These are phyloP conservation scores for Coryphaenoides rupestris DNA, from an alignment of 2,113 vertebrate species.

Conservation along the genomic window DNA sequence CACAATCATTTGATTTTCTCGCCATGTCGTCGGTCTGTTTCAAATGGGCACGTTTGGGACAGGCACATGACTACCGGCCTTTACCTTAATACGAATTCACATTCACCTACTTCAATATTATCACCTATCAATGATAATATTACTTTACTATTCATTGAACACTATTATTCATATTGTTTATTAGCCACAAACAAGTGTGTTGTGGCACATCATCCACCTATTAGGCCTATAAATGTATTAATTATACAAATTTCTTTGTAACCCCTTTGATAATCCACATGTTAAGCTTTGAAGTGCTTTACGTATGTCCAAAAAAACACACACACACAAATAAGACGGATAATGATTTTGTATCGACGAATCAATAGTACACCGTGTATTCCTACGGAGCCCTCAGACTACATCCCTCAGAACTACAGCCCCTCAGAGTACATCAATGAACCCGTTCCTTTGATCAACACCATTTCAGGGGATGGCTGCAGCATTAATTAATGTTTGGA, in stretches of 20 bases:
- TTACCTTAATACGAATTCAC: too few species aligned
- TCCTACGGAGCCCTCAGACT: slow-evolving; percentile 56
- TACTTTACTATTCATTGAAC: background rate
- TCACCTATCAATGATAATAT: background rate
- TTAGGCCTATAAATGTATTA: too few species aligned
- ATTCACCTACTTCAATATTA: too few species aligned
- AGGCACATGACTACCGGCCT: too few species aligned
- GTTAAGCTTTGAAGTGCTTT: slow-evolving; percentile 6
- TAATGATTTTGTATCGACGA: slow-evolving; percentile 38
- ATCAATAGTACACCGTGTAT: slow-evolving; percentile 64
- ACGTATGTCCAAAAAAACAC: slow-evolving; percentile 32
- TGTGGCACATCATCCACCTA: too few species aligned
- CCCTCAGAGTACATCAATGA: slow-evolving; percentile 58
- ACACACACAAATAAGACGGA: slow-evolving; percentile 38
- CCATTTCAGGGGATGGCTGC: slow-evolving; percentile 43
- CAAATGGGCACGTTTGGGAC: too few species aligned
- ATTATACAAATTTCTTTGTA: too few species aligned
- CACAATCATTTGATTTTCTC: too few species aligned
- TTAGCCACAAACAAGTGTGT: too few species aligned
- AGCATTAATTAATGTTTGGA: slow-evolving; percentile 54
- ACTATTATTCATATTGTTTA: background rate
- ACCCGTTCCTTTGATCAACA: slow-evolving; percentile 70
- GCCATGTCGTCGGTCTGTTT: too few species aligned
- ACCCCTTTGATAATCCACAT: slow-evolving; percentile 3
- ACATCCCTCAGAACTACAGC: slow-evolving; percentile 59